These are phyloP conservation scores for Cydia fagiglandana DNA, from an alignment of 1,140 invertebrate genomes.

Conservation along the genomic window DNA sequence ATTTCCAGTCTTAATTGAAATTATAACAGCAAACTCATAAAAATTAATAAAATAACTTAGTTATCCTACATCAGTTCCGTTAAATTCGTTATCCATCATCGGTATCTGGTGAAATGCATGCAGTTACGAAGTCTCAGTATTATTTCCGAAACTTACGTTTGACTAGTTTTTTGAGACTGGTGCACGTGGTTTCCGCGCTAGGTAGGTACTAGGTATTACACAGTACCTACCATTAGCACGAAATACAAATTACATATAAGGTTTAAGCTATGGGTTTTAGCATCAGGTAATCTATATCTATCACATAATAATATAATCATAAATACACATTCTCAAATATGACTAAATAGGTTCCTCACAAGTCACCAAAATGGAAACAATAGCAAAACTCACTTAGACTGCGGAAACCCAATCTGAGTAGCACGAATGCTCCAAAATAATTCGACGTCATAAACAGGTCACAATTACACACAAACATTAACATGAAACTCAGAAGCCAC, in stretches of 20 bases:
- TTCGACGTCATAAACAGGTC: constrained; percentile 43
- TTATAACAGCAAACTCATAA: constrained; percentile 16
- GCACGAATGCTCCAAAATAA: constrained; percentile 36
- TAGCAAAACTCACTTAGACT: not conserved
- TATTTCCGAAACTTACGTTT: too few relatives aligned
- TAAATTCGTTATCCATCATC: not conserved
- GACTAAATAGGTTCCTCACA: not conserved
- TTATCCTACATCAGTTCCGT: not conserved
- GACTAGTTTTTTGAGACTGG: too few relatives aligned
- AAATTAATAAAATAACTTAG: constrained; percentile 2
- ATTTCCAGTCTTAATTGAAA: not conserved
- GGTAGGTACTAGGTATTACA: too few relatives aligned
- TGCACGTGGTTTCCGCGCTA: too few relatives aligned
- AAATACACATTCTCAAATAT: not conserved
- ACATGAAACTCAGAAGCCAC: not conserved
- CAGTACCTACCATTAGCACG: too few relatives aligned
- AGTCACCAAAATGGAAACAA: not conserved
- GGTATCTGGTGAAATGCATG: not conserved
- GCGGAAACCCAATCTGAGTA: constrained; percentile 4
- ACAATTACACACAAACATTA: constrained; percentile 40
- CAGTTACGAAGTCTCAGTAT: too few relatives aligned
- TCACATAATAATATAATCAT: too few relatives aligned
- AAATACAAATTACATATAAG: too few relatives aligned
- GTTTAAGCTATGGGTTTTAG: too few relatives aligned
- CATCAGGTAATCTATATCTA: too few relatives aligned